Conservation (phyloP, 1,140 invertebrate species). For the Akabosia matsudoensis region DNA sequence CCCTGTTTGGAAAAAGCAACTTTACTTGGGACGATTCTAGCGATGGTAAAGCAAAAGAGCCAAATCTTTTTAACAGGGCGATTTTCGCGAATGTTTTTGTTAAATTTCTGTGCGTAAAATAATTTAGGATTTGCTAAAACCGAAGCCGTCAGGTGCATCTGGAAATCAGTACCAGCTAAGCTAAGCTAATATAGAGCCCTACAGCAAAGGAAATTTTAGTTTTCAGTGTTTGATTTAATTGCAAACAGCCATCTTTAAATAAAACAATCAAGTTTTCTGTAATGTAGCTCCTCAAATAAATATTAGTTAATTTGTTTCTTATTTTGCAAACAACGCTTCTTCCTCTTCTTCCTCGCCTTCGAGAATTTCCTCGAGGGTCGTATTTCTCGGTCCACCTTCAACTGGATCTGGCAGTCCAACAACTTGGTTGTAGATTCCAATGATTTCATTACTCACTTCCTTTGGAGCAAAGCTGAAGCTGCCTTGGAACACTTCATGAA, state of each 20-base stretch:
- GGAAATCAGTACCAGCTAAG: no score
- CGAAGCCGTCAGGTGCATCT: no score
- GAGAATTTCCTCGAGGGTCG: background rate
- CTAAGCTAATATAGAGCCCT: no score
- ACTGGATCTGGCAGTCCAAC: conserved; percentile 19
- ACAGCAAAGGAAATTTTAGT: no score
- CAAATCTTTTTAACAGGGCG: no score
- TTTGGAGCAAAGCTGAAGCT: conserved; percentile 30
- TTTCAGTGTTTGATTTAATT: no score
- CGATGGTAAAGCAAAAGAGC: conserved; percentile 32
- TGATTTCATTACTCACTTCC: conserved; percentile 26
- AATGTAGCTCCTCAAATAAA: no score
- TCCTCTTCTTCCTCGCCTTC: conserved; percentile 26
- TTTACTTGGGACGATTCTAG: conserved; percentile 31
- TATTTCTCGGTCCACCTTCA: background rate
- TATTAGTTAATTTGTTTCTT: no score
- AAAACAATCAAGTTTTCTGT: no score
- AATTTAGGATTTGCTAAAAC: conserved; percentile 6
- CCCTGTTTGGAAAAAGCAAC: conserved; percentile 3
- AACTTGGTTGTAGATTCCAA: conserved; percentile 34
- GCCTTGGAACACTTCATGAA: conserved; percentile 29
- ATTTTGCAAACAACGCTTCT: no score
- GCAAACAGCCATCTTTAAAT: no score
- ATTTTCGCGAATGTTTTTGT: background rate
- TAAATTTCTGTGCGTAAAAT: background rate